A percentile compares a stretch with the other conserved stretches of the same genome.
These are phyloP conservation scores for Oreohelix idahoensis DNA, from an alignment of 1,140 invertebrate species.

Conservation along the genomic window DNA sequence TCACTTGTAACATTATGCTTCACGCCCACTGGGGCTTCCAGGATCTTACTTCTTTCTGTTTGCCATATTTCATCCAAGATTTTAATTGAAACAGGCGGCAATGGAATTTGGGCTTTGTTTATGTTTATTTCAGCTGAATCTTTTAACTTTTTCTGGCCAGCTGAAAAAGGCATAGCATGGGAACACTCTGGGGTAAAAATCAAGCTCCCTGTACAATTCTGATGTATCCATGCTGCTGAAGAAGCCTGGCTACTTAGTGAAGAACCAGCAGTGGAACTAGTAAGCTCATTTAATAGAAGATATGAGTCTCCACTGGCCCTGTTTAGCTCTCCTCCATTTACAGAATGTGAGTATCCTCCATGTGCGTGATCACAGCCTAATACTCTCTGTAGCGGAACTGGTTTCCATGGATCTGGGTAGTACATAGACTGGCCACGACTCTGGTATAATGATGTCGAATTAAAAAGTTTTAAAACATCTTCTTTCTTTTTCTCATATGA, in stretches of 20 bases:
- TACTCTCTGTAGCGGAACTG: neutral
- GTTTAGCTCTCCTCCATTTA: neutral
- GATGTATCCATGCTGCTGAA: neutral
- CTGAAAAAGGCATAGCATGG: neutral
- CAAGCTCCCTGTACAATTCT: neutral
- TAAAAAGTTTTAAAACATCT: neutral
- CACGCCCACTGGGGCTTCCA: neutral
- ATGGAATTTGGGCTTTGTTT: neutral
- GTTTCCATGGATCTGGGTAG: neutral
- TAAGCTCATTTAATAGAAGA: neutral
- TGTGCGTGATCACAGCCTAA: neutral
- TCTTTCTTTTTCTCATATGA: conserved; percentile 4
- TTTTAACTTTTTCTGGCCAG: neutral
- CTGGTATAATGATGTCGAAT: neutral
- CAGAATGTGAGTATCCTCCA: neutral
- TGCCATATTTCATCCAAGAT: neutral
- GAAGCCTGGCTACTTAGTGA: neutral
- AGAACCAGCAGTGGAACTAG: neutral
- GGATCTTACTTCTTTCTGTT: neutral
- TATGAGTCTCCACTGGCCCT: neutral
- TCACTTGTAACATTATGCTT: neutral
- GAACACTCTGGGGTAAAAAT: neutral
- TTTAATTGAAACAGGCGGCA: neutral
- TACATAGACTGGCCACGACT: neutral
- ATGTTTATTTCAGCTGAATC: neutral